Conservation (phyloP, 2,113 vertebrate species). For the Sprattus sprattus region DNA sequence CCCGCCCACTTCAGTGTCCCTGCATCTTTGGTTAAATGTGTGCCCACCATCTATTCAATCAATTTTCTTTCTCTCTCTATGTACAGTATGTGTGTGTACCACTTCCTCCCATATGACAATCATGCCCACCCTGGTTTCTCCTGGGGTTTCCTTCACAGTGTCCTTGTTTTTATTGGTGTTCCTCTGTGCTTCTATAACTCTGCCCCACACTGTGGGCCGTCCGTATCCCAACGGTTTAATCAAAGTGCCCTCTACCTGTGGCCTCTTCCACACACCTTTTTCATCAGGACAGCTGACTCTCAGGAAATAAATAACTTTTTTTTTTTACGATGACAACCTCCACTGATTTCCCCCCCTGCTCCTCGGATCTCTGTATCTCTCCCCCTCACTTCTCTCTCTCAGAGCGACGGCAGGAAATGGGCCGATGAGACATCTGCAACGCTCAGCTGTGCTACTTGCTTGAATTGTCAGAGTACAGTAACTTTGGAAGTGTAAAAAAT, state of each 20-base stretch:
- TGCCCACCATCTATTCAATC: too few relatives aligned
- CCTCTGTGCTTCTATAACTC: background rate
- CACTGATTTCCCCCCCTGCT: background rate
- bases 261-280: background rate
- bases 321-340: background rate
- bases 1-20: too few relatives aligned
- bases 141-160: background rate
- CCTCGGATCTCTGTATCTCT: background rate
- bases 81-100: too few relatives aligned
- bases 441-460: background rate
- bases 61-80: too few relatives aligned
- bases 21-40: too few relatives aligned
- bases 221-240: background rate
- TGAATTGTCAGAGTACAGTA: background rate
- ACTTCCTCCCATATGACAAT: background rate
- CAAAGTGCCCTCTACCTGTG: conserved; percentile 2
- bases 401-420: background rate
- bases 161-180: background rate
- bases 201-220: background rate
- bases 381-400: background rate
- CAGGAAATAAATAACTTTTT: background rate
- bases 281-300: background rate
- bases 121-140: background rate
- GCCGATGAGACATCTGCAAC: background rate
- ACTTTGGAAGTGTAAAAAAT: background rate